Evolutionary conservation across 2,113 vertebrate species (phyloP).

Genomic region (Carassius carassius): DNA sequence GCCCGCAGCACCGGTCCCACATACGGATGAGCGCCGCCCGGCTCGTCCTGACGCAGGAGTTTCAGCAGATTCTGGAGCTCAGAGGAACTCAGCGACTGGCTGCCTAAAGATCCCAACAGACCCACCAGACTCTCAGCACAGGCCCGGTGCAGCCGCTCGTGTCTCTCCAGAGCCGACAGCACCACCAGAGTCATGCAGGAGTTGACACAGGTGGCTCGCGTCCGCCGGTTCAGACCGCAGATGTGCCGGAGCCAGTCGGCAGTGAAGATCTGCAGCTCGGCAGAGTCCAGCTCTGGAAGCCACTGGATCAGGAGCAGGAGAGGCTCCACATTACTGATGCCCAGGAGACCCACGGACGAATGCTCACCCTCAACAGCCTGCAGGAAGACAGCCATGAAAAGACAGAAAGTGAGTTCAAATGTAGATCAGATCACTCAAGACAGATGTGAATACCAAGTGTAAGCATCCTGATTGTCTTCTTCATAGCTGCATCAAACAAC

Average conservation of each 20-base stretch:
- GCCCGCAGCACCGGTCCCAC: constrained; percentile 83
- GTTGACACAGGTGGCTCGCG: constrained; percentile 91
- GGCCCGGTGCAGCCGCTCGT: constrained; percentile 76
- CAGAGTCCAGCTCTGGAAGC: constrained; percentile 91
- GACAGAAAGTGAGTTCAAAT: neutral
- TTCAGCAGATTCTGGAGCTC: constrained; percentile 84
- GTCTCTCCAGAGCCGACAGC: constrained; percentile 79
- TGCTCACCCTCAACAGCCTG: constrained; percentile 98
- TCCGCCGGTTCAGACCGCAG: constrained; percentile 91
- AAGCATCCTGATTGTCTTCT: neutral
- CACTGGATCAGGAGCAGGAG: constrained; percentile 92
- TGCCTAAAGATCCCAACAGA: constrained; percentile 88
- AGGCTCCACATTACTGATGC: constrained; percentile 96
- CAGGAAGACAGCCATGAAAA: neutral
- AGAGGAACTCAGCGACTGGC: constrained; percentile 87
- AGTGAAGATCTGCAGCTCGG: constrained; percentile 89
- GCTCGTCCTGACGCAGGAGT: constrained; percentile 81
- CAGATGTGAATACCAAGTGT: neutral
- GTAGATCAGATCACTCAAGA: neutral
- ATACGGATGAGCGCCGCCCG: constrained; percentile 78
- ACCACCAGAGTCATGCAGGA: constrained; percentile 84
- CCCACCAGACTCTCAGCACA: constrained; percentile 90
- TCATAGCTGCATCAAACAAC: neutral
- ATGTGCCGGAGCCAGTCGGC: constrained; percentile 91
- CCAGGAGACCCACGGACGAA: constrained; percentile 90